These are phyloP conservation scores for Empidonax traillii DNA, from an alignment of 2,113 vertebrate species.

Conservation along the genomic window DNA sequence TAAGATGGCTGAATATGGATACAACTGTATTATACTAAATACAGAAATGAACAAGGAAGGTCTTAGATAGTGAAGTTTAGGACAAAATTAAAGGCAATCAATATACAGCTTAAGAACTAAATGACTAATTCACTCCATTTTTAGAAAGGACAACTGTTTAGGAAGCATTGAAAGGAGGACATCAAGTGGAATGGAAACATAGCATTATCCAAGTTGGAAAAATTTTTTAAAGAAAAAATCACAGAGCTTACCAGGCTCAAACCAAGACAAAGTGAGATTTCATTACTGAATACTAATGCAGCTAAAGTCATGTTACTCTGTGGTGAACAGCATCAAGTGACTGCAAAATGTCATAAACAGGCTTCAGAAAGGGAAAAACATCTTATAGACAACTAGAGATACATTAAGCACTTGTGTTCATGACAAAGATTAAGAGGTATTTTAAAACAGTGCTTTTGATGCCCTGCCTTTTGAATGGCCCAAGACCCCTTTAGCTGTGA, in stretches of 20 bases:
- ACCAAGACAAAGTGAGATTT: neutral
- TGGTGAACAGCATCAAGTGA: neutral
- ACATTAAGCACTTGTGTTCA: neutral
- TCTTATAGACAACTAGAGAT: neutral
- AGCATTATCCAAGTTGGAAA: neutral
- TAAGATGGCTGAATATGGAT: neutral
- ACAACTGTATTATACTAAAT: neutral
- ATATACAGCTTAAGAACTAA: neutral
- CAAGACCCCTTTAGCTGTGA: neutral
- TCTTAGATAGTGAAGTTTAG: neutral
- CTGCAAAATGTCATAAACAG: fast-evolving
- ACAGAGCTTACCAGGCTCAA: neutral
- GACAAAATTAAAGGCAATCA: neutral
- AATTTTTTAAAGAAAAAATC: neutral
- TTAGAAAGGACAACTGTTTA: neutral
- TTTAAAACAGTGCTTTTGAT: neutral
- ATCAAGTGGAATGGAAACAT: neutral
- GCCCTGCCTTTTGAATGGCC: neutral
- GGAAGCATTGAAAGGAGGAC: neutral
- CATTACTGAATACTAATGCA: neutral
- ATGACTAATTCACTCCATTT: neutral
- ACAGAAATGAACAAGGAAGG: neutral
- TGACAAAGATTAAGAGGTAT: neutral
- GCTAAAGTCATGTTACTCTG: neutral
- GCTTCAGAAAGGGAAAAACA: neutral